Evolutionary conservation across 1,140 invertebrate genomes (phyloP).

Genomic region (Drosophila mayri): DNA sequence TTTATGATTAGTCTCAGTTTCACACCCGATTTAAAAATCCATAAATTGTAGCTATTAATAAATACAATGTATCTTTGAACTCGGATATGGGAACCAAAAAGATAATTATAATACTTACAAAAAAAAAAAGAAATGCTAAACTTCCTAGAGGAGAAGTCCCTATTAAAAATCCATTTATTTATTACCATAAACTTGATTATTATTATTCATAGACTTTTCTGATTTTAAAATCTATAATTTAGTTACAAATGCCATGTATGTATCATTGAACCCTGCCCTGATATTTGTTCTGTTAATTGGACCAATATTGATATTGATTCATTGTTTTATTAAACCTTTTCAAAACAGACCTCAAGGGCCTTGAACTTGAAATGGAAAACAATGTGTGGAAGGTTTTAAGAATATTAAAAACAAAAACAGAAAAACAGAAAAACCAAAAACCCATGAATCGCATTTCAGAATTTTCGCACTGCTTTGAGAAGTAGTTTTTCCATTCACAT

Average conservation of each 20-base stretch:
- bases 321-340: background rate
- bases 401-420: background rate
- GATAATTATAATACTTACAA: background rate
- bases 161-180: background rate
- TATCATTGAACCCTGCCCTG: background rate
- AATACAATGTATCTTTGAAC: too few species aligned
- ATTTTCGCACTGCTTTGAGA: constrained; percentile 25
- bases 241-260: background rate
- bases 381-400: background rate
- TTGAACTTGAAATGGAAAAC: constrained; percentile 9
- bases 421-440: background rate
- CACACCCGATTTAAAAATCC: background rate
- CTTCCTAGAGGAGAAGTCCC: background rate
- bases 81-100: background rate
- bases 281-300: constrained; percentile 3
- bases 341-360: constrained; percentile 1
- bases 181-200: background rate
- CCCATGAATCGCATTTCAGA: constrained; percentile 14
- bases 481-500: background rate
- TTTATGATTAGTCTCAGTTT: background rate
- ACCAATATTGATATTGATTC: constrained; percentile 1
- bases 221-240: background rate
- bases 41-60: background rate
- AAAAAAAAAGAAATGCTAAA: background rate
- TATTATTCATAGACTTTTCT: background rate